Evolutionary conservation across 2,888 invertebrate genomes (phyloP).

Genomic region (Amblyjoppa proteus): DNA sequence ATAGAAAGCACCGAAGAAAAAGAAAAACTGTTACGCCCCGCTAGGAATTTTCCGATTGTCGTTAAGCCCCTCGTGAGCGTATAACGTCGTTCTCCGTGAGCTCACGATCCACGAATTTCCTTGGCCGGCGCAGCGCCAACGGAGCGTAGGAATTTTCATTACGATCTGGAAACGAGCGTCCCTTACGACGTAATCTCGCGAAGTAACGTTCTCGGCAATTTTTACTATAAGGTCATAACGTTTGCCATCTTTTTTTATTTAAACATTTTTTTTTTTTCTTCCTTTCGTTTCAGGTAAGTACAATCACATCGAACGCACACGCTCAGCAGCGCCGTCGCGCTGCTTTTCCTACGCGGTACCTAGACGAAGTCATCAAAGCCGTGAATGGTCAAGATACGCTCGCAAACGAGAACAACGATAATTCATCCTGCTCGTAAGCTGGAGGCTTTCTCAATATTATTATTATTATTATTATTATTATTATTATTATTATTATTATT

Average conservation of each 20-base stretch:
- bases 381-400: constrained; percentile 51
- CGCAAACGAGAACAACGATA: constrained; percentile 33
- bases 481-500: too few species aligned
- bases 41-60: constrained; percentile 63
- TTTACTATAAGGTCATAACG: constrained; percentile 65
- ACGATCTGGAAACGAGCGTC: constrained; percentile 70
- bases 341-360: constrained; percentile 32
- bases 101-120: constrained; percentile 69
- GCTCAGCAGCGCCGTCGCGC: constrained; percentile 40
- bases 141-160: constrained; percentile 68
- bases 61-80: constrained; percentile 46
- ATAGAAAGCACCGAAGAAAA: constrained; percentile 42
- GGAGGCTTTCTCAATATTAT: constrained; percentile 36
- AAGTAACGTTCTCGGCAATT: constrained; percentile 68
- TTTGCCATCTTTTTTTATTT: constrained; percentile 32
- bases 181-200: constrained; percentile 70
- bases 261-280: constrained; percentile 10
- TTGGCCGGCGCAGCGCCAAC: constrained; percentile 42
- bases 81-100: constrained; percentile 36
- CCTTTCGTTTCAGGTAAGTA: constrained; percentile 41
- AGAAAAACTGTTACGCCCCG: constrained; percentile 46
- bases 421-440: constrained; percentile 59
- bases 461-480: too few species aligned
- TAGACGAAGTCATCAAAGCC: constrained; percentile 50
- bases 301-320: constrained; percentile 21